phyloP scores from a whole-genome alignment of 1,140 invertebrate species.

The Aphis gossypii region DNA sequence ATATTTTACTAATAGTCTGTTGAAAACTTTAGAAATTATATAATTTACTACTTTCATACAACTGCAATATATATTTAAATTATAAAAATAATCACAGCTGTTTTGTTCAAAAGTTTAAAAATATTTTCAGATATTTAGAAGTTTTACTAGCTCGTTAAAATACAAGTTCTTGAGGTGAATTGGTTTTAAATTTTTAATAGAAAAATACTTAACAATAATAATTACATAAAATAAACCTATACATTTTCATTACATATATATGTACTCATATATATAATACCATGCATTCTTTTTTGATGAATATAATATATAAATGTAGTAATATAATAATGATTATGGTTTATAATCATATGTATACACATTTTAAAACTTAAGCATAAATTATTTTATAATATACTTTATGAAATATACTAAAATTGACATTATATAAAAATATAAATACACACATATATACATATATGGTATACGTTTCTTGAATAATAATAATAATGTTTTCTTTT shows the following conservation, averaged over 20 bases:
- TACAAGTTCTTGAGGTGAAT: not conserved
- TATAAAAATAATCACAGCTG: not conserved
- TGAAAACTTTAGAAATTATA: not conserved
- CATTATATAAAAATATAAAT: no score
- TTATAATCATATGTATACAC: not conserved
- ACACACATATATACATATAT: no score
- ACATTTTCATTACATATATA: not conserved
- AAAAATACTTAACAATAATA: not conserved
- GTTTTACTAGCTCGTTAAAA: not conserved
- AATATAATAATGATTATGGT: not conserved
- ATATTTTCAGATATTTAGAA: not conserved
- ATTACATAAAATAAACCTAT: not conserved
- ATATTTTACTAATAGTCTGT: not conserved
- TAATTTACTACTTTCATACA: not conserved
- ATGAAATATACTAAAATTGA: not conserved
- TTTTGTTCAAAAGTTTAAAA: not conserved
- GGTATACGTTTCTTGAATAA: no score
- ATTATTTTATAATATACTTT: not conserved
- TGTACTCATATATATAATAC: not conserved
- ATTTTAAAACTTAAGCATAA: not conserved
- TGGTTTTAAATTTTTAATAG: not conserved
- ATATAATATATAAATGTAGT: not conserved
- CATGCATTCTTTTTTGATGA: not conserved
- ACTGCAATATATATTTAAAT: not conserved
- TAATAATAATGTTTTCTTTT: no score